Evolutionary conservation across 2,113 vertebrate genomes (phyloP), one percentile per base, ranked within the genome.

Genomic region (Chloroceryle aenea): DNA sequence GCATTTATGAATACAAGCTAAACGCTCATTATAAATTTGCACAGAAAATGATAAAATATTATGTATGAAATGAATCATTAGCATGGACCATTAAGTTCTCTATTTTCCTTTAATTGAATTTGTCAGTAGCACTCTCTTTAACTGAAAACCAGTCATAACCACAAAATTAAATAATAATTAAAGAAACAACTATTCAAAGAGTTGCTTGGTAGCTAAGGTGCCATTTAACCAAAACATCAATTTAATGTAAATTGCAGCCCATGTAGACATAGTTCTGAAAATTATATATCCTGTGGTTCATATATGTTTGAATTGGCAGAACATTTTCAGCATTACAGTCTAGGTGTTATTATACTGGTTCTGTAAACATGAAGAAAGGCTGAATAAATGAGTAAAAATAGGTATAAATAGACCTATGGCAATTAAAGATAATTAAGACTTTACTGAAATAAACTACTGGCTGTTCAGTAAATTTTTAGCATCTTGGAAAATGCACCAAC

Each of bases 91-190:
- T 99, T 99, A 99, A 99, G 98, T 98, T 97, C 97, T 99, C 98
- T 98, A 98, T 99, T 98, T 99, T 98, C 98, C 98, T 98, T 99
- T 99, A 99, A 99, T 99, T 99, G 99, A 99, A 99, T 99, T 99
- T 99, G 99, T 99, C 99, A 99, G 98, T 98, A 98, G 98, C 98
- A 98, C 98, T 98, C 98, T 98, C 99, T 99, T 99, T 99, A 99
- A 98, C 98, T 98, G 98, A 98, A 98, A 98, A 98, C 98, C 98
- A 98, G 98, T 98, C 98, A 98, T 99, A 98, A 98, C 98, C 98
- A 98, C 98, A 98, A 98, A 99, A 99, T 99, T 98, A 99, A 98
- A 98, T 98, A 98, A 98, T 98, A 99, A 99, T 99, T 99, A 99
- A 99, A 99, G 98, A 98, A 98, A 98, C 98, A 98, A 98, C 97